Conservation (phyloP, 2,888 invertebrate genomes). For the Mesoligia furuncula region DNA sequence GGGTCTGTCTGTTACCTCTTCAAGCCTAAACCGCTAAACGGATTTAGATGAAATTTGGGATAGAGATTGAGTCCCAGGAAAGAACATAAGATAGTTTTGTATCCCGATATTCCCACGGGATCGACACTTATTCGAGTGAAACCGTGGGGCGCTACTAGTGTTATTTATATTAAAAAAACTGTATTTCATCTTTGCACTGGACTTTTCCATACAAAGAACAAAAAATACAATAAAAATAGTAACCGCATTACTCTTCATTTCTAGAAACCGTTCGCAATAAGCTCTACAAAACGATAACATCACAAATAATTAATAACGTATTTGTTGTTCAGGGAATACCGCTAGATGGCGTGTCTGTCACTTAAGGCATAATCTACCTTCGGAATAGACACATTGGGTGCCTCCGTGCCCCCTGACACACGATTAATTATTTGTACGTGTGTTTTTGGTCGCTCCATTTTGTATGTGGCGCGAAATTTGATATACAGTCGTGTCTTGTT, state of each 20-base stretch:
- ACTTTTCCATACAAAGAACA: background rate
- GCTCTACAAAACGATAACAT: background rate
- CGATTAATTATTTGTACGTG: conserved; percentile 59
- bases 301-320: conserved; percentile 33
- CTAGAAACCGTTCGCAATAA: background rate
- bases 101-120: no score
- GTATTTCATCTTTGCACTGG: background rate
- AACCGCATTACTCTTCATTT: no score
- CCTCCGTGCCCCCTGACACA: conserved; percentile 37
- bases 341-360: conserved; percentile 49
- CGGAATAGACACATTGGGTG: conserved; percentile 20
- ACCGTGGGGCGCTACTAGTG: background rate
- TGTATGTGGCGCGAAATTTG: conserved; percentile 38
- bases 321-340: conserved; percentile 13
- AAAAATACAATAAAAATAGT: no score
- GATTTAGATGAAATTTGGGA: no score
- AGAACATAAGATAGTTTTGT: no score
- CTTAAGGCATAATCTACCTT: conserved; percentile 41
- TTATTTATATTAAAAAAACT: background rate
- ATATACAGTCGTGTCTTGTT: conserved; percentile 17
- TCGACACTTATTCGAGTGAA: no score
- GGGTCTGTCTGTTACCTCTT: no score
- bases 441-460: conserved; percentile 46
- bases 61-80: no score
- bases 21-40: no score